These are phyloP conservation scores for Nilaparvata lugens DNA, from an alignment of 1,140 invertebrate genomes.

Conservation along the genomic window DNA sequence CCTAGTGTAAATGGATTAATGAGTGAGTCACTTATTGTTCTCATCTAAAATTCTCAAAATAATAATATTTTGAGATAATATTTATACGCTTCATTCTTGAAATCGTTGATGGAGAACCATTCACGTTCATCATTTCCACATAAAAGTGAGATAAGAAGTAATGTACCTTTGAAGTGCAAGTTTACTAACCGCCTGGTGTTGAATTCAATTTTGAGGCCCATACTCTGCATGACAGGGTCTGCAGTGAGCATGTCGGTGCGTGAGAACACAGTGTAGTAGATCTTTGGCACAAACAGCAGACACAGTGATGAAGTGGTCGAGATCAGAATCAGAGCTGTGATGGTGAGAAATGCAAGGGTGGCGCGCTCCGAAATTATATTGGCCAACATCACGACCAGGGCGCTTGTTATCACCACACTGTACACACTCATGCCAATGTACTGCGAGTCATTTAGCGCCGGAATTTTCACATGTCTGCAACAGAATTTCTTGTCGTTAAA, in stretches of 20 bases:
- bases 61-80: too few species aligned
- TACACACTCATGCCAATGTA: constrained; percentile 92
- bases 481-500: neutral
- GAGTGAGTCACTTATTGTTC: too few species aligned
- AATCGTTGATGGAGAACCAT: too few species aligned
- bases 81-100: too few species aligned
- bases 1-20: too few species aligned
- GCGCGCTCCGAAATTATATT: constrained; percentile 76
- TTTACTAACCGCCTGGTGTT: constrained; percentile 59
- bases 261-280: constrained; percentile 51
- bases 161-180: too few species aligned
- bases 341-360: constrained; percentile 73
- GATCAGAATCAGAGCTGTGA: constrained; percentile 69
- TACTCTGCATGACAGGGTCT: constrained; percentile 74
- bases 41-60: too few species aligned
- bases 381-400: constrained; percentile 74
- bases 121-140: neutral
- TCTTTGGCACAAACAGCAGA: constrained; percentile 78
- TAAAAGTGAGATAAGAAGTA: too few species aligned
- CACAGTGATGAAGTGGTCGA: constrained; percentile 80
- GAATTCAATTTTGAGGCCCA: constrained; percentile 78
- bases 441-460: constrained; percentile 94
- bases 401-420: constrained; percentile 79
- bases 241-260: constrained; percentile 45
- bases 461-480: constrained; percentile 81